Conservation (phyloP, 2,797 vertebrate species). For the Spinus pinus region DNA sequence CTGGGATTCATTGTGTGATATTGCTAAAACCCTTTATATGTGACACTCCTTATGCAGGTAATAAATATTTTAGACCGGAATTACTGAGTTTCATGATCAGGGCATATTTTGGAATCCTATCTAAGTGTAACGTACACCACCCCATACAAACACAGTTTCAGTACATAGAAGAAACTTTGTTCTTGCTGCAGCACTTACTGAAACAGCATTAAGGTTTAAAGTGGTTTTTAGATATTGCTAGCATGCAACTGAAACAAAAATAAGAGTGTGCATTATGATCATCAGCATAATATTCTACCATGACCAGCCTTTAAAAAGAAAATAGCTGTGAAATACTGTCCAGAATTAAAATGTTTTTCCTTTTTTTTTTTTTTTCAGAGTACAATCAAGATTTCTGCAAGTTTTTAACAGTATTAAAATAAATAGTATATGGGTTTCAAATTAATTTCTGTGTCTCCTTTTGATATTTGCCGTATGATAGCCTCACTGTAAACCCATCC, state of each 20-base stretch:
- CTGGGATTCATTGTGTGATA: not conserved
- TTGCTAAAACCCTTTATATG: not conserved
- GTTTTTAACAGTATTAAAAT: not conserved
- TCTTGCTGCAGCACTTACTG: not conserved
- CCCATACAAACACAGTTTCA: not conserved
- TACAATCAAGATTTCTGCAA: not conserved
- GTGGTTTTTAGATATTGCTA: not conserved
- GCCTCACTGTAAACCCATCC: not conserved
- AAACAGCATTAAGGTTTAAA: not conserved
- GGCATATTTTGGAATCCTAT: not conserved
- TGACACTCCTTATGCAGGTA: not conserved
- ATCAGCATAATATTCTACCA: not conserved
- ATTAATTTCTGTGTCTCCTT: not conserved
- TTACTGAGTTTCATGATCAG: not conserved
- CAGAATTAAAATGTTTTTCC: not conserved
- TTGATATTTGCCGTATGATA: not conserved
- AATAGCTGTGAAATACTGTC: not conserved
- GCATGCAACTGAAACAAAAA: not conserved
- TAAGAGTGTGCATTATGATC: not conserved
- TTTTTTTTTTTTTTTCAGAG: not conserved
- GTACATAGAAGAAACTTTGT: not conserved
- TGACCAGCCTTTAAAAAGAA: not conserved
- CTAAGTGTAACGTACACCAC: not conserved
- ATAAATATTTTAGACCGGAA: not conserved
- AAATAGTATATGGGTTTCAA: not conserved